phyloP scores from a whole-genome alignment of 35 echinoderm and acorn worm species.

The Chiridota heheva region DNA sequence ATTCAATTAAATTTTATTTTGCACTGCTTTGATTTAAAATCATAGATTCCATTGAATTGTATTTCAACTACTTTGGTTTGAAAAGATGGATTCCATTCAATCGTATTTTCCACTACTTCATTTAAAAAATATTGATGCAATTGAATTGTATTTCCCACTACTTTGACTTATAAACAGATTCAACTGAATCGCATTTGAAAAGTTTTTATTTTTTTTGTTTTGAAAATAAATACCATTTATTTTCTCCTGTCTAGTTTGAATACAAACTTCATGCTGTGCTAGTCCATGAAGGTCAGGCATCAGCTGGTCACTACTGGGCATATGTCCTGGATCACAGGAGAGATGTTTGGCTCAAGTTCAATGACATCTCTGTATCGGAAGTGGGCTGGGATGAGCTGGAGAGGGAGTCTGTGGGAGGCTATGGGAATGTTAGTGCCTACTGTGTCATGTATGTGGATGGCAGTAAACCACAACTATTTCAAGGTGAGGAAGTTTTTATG shows the following conservation, averaged over 20 bases:
- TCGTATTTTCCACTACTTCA: no score
- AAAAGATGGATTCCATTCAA: no score
- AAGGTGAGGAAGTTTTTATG: slow-evolving; percentile 59
- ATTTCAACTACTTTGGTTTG: no score
- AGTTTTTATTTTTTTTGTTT: neutral
- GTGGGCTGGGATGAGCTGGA: slow-evolving; percentile 79
- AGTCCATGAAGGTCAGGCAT: slow-evolving; percentile 95
- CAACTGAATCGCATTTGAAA: neutral
- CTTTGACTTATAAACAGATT: neutral
- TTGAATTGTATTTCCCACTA: no score
- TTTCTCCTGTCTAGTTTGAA: slow-evolving; percentile 45
- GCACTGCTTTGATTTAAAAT: no score
- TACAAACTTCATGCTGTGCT: slow-evolving; percentile 90
- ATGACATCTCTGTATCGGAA: slow-evolving; percentile 85
- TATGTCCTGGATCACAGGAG: slow-evolving; percentile 79
- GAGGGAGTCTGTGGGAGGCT: slow-evolving; percentile 81
- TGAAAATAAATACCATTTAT: neutral
- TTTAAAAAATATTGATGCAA: no score
- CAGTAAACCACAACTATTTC: slow-evolving; percentile 70
- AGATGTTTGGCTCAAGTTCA: slow-evolving; percentile 94
- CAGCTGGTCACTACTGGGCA: slow-evolving; percentile 94
- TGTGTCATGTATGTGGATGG: slow-evolving; percentile 94
- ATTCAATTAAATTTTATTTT: neutral
- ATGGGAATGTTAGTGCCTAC: slow-evolving; percentile 86
- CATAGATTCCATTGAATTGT: no score